Base-by-base conservation (phyloP, 2,888 invertebrate species). In the Allacma fusca region DNA sequence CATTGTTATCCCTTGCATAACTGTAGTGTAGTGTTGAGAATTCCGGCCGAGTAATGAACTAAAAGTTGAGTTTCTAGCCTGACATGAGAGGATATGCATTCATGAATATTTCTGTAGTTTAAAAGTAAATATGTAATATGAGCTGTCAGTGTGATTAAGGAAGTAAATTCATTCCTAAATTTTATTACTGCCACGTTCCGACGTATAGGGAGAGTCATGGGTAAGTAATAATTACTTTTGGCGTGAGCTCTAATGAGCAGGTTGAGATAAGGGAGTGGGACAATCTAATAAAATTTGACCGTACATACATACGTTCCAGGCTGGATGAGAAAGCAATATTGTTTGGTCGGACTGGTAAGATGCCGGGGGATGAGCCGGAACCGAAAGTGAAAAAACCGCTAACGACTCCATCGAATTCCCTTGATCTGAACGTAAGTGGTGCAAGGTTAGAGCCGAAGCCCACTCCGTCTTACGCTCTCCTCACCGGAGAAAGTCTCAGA, bases 251-350 rank as follows among this genome's bases (percentile, higher is more conserved):
- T n/a, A n/a, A n/a, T n/a, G n/a, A n/a, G n/a, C n/a, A 7, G 34
- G 50, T 50, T 13, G 50, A 50, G 50, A 40, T 12, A 50, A 50
- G 50, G 50, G 50, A 50, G 50, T n/a, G n/a, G n/a, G n/a, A n/a
- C n/a, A n/a, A n/a, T n/a, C n/a, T n/a, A n/a, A 64, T 21, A 9
- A 28, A 75, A 57, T 59, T 75, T 76, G 34, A 68, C 73, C 28
- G n/a, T n/a, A n/a, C n/a, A n/a, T n/a, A n/a, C n/a, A n/a, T n/a
- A n/a, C n/a, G 44, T 23, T 44, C 7, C 85, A 91, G 91, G 67
- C 87, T 92, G 85, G 91, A 92, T 84, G 92, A 92, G 85, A 90
- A 89, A 68, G 86, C 91, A 65, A 90, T 91, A 34, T 86, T 88
- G 28, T 87, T 86, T 71, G 86, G 86, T 70, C 82, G 83, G 77